Conservation (phyloP, 1,140 invertebrate species). For the Dreissena rostriformis region DNA sequence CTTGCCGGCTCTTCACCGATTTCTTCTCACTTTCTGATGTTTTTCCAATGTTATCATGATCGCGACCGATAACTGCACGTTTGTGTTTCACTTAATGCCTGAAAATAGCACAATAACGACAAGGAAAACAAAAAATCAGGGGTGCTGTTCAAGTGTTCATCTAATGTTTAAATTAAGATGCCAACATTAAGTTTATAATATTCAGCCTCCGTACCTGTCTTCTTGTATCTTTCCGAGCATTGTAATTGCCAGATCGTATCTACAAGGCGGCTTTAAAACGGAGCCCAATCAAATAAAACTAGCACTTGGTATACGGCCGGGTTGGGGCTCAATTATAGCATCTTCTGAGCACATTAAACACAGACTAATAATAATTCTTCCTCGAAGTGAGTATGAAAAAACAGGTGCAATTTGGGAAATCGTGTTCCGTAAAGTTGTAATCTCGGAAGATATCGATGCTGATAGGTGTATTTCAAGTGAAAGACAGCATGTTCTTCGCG, state of each 20-base stretch:
- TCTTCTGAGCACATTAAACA: neutral
- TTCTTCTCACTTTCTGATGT: too few relatives aligned
- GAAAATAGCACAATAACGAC: too few relatives aligned
- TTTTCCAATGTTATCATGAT: too few relatives aligned
- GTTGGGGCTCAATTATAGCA: neutral
- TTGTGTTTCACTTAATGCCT: too few relatives aligned
- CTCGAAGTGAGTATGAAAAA: neutral
- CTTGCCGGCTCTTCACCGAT: too few relatives aligned
- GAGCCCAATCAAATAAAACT: neutral
- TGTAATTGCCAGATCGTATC: too few relatives aligned
- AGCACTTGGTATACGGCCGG: neutral
- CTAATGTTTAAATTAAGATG: neutral
- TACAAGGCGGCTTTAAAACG: neutral
- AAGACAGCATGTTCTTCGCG: too few relatives aligned
- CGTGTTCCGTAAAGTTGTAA: neutral
- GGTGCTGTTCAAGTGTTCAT: neutral
- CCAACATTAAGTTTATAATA: too few relatives aligned
- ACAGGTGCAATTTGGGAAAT: conserved; percentile 1
- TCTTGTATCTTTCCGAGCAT: too few relatives aligned
- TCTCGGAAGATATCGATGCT: neutral
- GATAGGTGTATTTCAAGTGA: neutral
- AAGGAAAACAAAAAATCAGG: neutral
- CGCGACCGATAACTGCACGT: too few relatives aligned
- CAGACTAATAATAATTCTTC: neutral
- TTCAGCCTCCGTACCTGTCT: too few relatives aligned